Base-by-base conservation (phyloP, 2,113 vertebrate genomes). In the Willisornis vidua region DNA sequence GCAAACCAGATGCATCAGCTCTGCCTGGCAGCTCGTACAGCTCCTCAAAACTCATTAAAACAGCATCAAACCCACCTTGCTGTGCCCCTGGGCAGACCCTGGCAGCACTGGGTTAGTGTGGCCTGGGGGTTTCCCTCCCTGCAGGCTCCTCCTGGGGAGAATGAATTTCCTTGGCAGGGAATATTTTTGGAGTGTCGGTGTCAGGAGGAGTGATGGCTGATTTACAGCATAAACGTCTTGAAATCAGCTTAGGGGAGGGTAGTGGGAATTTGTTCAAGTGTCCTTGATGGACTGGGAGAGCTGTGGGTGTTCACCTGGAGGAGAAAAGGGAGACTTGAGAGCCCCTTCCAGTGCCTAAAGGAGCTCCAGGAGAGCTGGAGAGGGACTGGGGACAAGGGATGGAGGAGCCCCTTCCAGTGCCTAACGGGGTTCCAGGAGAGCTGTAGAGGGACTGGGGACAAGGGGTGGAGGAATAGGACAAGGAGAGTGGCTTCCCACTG, bases 61-160 rank as follows among this genome's bases (percentile, higher is more conserved):
- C 13, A 24, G 29, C 25, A 12, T 8, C 10, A 65, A 19, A 77
- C 19, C n/a, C 14, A 8, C 57, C 0, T 18, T 25, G 45, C 29
- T 57, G 55, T 1, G 1, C 12, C 16, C 12, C 41, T 29, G 26
- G 70, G 48, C 57, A 48, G 61, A 26, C 8, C 17, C 39, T 25
- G 17, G 10, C 10, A 31, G 41, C 24, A 3, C 29, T 28, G 63
- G 11, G 16, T n/a, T 28, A 35, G 18, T 0, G 1, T 43, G 76
- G 63, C 55, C 46, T 31, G 55, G 35, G 54, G 37, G 6, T 68
- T 28, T 20, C 49, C 18, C 24, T 54, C 26, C 3, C 33, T 33
- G 25, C 33, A 24, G 46, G 7, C 16, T 33, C 49, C 37, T 26
- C 14, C 16, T 1, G 8, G n/a, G 45, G 14, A 70, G 23, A 52